phyloP scores from a whole-genome alignment of 2,797 vertebrate genomes.

The Lophius americanus region DNA sequence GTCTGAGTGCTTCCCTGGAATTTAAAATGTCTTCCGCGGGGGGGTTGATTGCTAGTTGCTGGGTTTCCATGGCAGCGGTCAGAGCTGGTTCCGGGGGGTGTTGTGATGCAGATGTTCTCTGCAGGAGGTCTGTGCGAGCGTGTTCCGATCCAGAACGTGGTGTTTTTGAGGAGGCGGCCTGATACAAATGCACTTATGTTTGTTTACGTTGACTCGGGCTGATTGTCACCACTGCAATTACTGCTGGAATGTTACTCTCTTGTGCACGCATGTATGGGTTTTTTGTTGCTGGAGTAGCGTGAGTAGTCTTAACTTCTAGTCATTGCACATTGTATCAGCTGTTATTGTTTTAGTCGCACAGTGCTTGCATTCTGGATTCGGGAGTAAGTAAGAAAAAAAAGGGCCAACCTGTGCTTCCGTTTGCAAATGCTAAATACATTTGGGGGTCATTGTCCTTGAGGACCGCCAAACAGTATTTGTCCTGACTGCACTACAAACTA shows the following conservation, averaged over 20 bases:
- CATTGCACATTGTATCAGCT: conserved; percentile 11
- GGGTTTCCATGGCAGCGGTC: conserved; percentile 74
- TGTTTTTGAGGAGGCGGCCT: conserved; percentile 50
- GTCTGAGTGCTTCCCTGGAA: conserved; percentile 32
- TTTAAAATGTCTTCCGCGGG: conserved; percentile 35
- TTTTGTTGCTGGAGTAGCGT: conserved; percentile 8
- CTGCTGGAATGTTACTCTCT: conserved; percentile 71
- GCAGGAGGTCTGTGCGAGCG: conserved; percentile 60
- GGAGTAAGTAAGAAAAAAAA: not conserved
- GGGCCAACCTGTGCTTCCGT: conserved; percentile 4
- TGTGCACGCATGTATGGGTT: conserved; percentile 15
- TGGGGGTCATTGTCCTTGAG: not conserved
- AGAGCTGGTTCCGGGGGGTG: conserved; percentile 61
- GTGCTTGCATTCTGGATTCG: not conserved
- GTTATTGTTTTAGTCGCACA: not conserved
- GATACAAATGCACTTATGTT: conserved; percentile 64
- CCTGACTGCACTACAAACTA: not conserved
- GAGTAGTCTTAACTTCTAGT: conserved; percentile 6
- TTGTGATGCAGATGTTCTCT: conserved; percentile 82
- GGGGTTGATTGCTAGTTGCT: conserved; percentile 51
- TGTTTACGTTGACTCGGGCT: conserved; percentile 65
- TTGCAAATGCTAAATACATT: conserved; percentile 11
- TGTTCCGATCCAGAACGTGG: conserved; percentile 46
- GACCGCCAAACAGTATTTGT: conserved; percentile 12
- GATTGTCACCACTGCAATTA: conserved; percentile 73